phyloP scores from a whole-genome alignment of 2,113 vertebrate species.

The Microtus pennsylvanicus region DNA sequence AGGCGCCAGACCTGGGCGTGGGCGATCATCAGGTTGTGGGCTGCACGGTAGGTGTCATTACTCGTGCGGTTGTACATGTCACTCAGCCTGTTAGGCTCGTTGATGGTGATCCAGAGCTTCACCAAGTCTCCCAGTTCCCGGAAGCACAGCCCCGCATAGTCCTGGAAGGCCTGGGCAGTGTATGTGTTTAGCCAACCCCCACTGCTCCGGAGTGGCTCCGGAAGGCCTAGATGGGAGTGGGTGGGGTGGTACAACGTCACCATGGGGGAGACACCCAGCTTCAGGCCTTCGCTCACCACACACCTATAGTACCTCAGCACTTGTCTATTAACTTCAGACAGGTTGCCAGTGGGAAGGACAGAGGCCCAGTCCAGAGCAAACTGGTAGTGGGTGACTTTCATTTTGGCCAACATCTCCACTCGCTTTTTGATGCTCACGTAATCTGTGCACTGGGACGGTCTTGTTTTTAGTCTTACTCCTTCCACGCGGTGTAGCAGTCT shows the following conservation, averaged over 20 bases:
- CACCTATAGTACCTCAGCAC: slow-evolving; percentile 94
- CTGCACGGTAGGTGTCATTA: slow-evolving; percentile 88
- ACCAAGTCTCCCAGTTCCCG: slow-evolving; percentile 92
- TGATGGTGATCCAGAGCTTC: slow-evolving; percentile 96
- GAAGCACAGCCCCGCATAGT: slow-evolving; percentile 93
- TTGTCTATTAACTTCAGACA: slow-evolving; percentile 88
- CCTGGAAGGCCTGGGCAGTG: slow-evolving; percentile 90
- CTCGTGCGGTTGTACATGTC: slow-evolving; percentile 87
- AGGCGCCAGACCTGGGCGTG: slow-evolving; percentile 93
- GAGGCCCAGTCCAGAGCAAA: slow-evolving; percentile 97
- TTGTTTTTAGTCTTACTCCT: slow-evolving; percentile 90
- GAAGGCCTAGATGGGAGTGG: slow-evolving; percentile 89
- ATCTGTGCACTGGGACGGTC: slow-evolving; percentile 93
- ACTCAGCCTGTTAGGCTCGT: slow-evolving; percentile 94
- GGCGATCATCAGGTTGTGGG: slow-evolving; percentile 93
- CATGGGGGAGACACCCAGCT: slow-evolving; percentile 87
- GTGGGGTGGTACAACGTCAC: slow-evolving; percentile 95
- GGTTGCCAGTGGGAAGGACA: slow-evolving; percentile 92
- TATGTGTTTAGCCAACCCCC: slow-evolving; percentile 94
- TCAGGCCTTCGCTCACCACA: slow-evolving; percentile 90
- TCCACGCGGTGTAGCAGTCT: slow-evolving; percentile 88
- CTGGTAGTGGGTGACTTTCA: slow-evolving; percentile 93
- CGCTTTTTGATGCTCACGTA: slow-evolving; percentile 92
- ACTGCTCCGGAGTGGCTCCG: slow-evolving; percentile 84
- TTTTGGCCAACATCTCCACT: slow-evolving; percentile 88